Base-by-base conservation (phyloP, 2,888 invertebrate genomes). In the Drosophila cracens region DNA sequence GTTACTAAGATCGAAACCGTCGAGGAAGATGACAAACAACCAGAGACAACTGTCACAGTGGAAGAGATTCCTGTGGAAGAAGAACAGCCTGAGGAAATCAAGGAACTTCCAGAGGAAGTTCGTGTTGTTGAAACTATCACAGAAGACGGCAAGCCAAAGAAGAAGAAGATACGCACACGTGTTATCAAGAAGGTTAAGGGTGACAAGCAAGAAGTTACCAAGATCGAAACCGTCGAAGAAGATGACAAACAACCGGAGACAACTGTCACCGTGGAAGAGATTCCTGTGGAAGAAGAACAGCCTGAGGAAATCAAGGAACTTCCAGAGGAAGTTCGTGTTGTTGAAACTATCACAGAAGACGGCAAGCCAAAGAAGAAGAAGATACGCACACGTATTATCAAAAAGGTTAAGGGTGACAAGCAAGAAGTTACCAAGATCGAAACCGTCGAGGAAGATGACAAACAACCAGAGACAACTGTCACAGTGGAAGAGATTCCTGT, bases 1-100 rank as follows among this genome's bases (percentile, higher is more conserved):
- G 54, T 70, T 6, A 70, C 70, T 21, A 70, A 59, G 54, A 70
- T 70, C 33, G 70, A 70, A 59, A 70, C 70, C n/a, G 49, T 70
- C 18, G 70, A 70, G 6, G 70, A 66, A 25, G 70, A 70, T 31
- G 70, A 66, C 59, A 70, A 66, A 4, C 11, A 31, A 36, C 59
- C 70, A 7, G 59, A 66, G 40, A 70, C 70, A 10, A 66, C 66
- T 5, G 66, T 70, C 13, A 70, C 66, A 1, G 66, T 70, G 0
- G 66, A 70, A 21, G 66, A 70, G 16, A 7, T 49, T 29, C 66
- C 66, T 4, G 34, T 59, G 2, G 69, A 65, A 16, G 54, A 69
- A 46, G 54, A 69, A 38, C 25, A 64, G 1, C 38, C 53, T 34
- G 64, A 70, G 16, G n/a, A 66, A 10, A 10, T 70, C 11, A n/a